A percentile compares a stretch with the other conserved stretches of the same genome.
Conservation (phyloP, 2,797 vertebrate species). For the Sebastolobus altivelis region DNA sequence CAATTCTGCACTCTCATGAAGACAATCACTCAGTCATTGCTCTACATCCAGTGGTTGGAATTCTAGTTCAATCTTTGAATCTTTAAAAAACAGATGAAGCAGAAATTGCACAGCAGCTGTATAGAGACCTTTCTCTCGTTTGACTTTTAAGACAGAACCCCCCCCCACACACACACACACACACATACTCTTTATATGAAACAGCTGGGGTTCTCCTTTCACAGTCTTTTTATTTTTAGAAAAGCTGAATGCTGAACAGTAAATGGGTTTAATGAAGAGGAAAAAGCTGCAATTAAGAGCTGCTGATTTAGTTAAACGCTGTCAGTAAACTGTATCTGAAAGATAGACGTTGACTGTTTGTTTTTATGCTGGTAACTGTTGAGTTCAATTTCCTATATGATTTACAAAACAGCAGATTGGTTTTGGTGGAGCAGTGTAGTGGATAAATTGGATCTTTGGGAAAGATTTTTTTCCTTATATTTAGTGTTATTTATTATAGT, state of each 20-base stretch:
- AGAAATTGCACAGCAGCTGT: neutral
- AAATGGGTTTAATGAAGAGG: conserved; percentile 28
- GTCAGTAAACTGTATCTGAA: neutral
- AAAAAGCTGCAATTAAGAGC: conserved; percentile 9
- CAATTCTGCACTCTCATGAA: neutral
- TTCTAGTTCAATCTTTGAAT: neutral
- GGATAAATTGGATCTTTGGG: neutral
- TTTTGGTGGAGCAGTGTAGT: neutral
- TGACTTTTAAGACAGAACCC: neutral
- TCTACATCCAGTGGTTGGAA: neutral
- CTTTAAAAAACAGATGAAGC: neutral
- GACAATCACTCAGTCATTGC: neutral
- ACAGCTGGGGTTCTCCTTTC: conserved; percentile 6
- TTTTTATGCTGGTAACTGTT: neutral
- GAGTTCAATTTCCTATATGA: neutral
- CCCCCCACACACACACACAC: too few relatives aligned
- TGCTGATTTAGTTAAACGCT: conserved; percentile 2
- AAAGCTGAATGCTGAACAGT: neutral
- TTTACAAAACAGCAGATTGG: neutral
- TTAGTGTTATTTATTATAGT: neutral
- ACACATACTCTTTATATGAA: neutral
- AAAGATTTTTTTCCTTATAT: neutral
- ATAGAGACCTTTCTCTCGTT: neutral
- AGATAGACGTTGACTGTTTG: neutral
- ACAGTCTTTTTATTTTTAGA: conserved; percentile 17